Evolutionary conservation across 1,140 invertebrate genomes (phyloP), one percentile per base, ranked within the genome.

Genomic region (Drosophila setifemur): DNA sequence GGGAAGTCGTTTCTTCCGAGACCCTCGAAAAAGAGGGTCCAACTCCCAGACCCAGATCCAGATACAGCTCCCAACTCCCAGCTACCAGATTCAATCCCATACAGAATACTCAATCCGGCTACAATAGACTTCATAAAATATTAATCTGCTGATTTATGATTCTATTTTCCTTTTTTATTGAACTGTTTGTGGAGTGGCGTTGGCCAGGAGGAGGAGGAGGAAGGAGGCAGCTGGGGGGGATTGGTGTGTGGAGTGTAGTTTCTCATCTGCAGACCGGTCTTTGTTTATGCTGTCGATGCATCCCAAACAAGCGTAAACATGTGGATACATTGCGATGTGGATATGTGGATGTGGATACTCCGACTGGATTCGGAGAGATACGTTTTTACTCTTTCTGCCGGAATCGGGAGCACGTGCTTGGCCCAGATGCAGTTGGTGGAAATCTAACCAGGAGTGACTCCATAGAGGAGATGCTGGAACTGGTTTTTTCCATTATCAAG

Each of bases 141-240:
- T 86, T 86, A 86, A 86, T 87, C 82, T 72, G 75, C 68, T 86
- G 81, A 86, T 86, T 86, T 86, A 86, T 86, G 75, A 81, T 79
- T 86, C 82, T 76, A 81, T 85, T 87, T 86, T 73, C 75, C 72
- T 66, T 81, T 85, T 85, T 85, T 85, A 85, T 87, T 85, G 81
- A 52, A 53, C 61, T n/a, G 37, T 4, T n/a, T 23, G 11, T 44
- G 58, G n/a, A 70, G 39, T 11, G 28, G 11, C 33, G 39, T n/a
- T 3, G 21, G 12, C 14, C 11, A 33, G 31, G 11, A 23, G 21
- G 2, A 23, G 21, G 2, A 23, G 21, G 2, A 3, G 2, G 21
- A 2, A 23, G 21, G 21, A 23, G 2, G 21, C 21, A 5, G 2
- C 21, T 5, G 21, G 11, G 11, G 9, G 8, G 11, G 49, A 9